Percentiles rank a stretch among this genome's conserved stretches.
phyloP scores from a whole-genome alignment of 2,113 vertebrate genomes.

The Rhipidura dahli region DNA sequence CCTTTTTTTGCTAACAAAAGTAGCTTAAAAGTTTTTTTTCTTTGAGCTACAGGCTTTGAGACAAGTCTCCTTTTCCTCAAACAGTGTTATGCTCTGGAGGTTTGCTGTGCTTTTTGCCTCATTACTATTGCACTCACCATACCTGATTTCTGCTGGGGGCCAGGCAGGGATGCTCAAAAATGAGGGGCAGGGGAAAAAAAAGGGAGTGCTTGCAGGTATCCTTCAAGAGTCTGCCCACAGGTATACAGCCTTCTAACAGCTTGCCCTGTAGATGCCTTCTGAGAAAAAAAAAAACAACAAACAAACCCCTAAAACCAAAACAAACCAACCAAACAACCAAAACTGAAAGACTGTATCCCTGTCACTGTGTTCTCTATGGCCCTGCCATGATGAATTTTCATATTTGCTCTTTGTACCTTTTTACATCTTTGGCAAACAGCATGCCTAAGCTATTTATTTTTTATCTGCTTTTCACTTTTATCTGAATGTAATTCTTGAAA shows the following conservation, averaged over 20 bases:
- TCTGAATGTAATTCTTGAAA: neutral
- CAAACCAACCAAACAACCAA: neutral
- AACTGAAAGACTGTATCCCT: neutral
- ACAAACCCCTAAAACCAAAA: neutral
- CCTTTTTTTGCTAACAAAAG: neutral
- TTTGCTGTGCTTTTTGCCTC: neutral
- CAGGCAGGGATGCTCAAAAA: neutral
- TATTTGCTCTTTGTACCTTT: neutral
- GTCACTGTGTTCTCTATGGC: neutral
- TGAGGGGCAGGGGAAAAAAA: rapidly evolving
- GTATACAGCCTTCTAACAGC: neutral
- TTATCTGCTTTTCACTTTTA: neutral
- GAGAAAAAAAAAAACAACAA: neutral
- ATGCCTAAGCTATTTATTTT: neutral
- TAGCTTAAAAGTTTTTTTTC: neutral
- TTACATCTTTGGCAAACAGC: neutral
- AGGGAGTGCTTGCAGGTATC: neutral
- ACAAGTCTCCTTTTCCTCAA: neutral
- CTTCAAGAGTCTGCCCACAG: neutral
- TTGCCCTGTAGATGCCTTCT: neutral
- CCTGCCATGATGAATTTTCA: neutral
- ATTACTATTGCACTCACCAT: rapidly evolving
- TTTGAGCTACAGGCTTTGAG: neutral
- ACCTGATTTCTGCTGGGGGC: neutral
- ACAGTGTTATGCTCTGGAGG: rapidly evolving